These are phyloP conservation scores for Aphelocoma coerulescens DNA, from an alignment of 2,113 vertebrate species.

Conservation along the genomic window DNA sequence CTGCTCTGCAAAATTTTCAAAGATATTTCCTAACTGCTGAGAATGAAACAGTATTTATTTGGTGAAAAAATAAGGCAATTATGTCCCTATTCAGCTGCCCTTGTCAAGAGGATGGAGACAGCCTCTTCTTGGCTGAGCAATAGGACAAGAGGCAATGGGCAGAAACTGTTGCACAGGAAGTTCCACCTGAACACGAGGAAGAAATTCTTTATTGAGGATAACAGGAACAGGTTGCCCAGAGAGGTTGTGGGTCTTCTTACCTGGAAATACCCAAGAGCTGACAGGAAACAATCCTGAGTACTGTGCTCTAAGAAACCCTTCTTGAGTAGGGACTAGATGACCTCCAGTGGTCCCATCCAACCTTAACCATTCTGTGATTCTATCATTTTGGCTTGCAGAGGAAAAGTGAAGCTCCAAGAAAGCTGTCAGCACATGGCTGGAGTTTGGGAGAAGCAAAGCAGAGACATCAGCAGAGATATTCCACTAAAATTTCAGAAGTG, in stretches of 20 bases:
- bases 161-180: background rate
- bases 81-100: background rate
- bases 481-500: background rate
- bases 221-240: background rate
- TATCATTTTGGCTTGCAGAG: background rate
- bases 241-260: background rate
- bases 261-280: background rate
- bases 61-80: background rate
- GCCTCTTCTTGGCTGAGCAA: background rate
- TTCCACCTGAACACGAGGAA: background rate
- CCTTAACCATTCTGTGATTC: background rate
- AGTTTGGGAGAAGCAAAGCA: background rate
- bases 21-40: background rate
- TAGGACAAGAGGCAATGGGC: background rate
- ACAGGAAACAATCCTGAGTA: background rate
- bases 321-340: background rate
- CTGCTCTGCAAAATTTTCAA: constrained; percentile 15
- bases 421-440: background rate
- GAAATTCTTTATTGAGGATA: background rate
- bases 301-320: no score
- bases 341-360: background rate
- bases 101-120: background rate
- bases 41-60: background rate
- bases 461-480: background rate
- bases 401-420: background rate